A percentile compares a stretch with the other conserved stretches of the same genome.
phyloP scores from a whole-genome alignment of 2,888 invertebrate species.

The Tubulanus polymorphus region DNA sequence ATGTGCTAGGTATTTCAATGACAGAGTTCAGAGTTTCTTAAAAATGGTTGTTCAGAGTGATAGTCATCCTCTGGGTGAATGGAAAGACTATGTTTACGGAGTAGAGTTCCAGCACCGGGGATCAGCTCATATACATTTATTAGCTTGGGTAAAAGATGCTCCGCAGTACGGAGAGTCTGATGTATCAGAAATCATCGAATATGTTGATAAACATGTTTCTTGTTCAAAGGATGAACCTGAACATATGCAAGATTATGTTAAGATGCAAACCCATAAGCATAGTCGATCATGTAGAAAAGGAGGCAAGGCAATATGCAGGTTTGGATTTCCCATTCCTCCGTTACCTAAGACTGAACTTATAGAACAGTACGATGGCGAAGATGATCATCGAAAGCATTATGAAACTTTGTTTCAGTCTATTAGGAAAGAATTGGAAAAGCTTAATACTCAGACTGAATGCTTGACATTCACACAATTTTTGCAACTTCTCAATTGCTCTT shows the following conservation, averaged over 20 bases:
- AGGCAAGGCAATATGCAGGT: slow-evolving; percentile 18
- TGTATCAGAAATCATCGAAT: slow-evolving; percentile 10
- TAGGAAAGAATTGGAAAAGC: neutral
- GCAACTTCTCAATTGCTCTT: slow-evolving; percentile 10
- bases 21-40: neutral
- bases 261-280: slow-evolving; percentile 12
- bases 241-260: neutral
- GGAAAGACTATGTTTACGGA: slow-evolving; percentile 10
- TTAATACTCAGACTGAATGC: neutral
- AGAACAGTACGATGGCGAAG: slow-evolving; percentile 12
- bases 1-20: neutral
- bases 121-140: slow-evolving; percentile 10
- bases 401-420: neutral
- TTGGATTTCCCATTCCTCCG: slow-evolving; percentile 22
- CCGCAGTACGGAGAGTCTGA: slow-evolving; percentile 15
- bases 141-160: slow-evolving; percentile 11
- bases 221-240: neutral
- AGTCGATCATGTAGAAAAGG: slow-evolving; percentile 14
- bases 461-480: slow-evolving; percentile 12
- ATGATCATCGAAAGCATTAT: neutral
- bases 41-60: slow-evolving; percentile 6
- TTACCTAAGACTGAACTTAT: slow-evolving; percentile 20
- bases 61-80: slow-evolving; percentile 13
- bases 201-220: slow-evolving; percentile 14
- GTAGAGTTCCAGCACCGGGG: slow-evolving; percentile 10